These are phyloP conservation scores for Edolisoma coerulescens DNA, from an alignment of 2,113 vertebrate species.

Conservation along the genomic window DNA sequence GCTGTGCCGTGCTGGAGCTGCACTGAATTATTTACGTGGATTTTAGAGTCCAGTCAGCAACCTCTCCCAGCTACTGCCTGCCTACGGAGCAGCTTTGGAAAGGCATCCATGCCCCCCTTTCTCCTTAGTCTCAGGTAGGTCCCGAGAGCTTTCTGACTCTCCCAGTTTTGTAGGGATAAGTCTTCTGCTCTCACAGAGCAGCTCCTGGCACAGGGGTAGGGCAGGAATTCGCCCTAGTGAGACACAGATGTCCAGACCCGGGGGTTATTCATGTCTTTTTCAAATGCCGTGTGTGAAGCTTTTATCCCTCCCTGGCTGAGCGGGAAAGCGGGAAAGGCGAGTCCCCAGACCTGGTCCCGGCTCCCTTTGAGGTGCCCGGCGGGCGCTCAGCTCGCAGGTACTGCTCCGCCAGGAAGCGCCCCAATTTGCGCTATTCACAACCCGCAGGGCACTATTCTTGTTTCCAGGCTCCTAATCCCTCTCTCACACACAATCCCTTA, in stretches of 20 bases:
- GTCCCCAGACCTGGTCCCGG: background rate
- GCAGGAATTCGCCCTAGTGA: background rate
- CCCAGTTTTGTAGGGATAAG: background rate
- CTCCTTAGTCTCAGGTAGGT: background rate
- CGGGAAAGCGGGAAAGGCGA: background rate
- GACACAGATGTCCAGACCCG: background rate
- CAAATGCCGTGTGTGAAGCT: background rate
- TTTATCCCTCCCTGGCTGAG: constrained; percentile 1
- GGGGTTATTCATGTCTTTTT: background rate
- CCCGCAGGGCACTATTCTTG: constrained; percentile 65
- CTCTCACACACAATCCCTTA: constrained; percentile 55
- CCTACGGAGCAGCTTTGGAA: background rate
- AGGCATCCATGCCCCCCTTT: background rate
- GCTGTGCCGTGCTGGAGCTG: background rate
- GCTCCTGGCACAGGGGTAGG: background rate
- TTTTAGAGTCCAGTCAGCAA: background rate
- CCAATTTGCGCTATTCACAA: constrained; percentile 41
- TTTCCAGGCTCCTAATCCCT: constrained; percentile 68
- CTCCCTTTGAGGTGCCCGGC: background rate
- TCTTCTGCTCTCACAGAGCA: background rate
- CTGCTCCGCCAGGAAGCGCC: constrained; percentile 53
- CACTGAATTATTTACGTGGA: background rate
- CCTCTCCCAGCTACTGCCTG: background rate
- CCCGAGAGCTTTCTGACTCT: background rate
- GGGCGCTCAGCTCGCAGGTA: constrained; percentile 56